Evolutionary conservation across 2,797 vertebrate genomes (phyloP), one percentile per base, ranked within the genome.

Genomic region (Trachurus trachurus): DNA sequence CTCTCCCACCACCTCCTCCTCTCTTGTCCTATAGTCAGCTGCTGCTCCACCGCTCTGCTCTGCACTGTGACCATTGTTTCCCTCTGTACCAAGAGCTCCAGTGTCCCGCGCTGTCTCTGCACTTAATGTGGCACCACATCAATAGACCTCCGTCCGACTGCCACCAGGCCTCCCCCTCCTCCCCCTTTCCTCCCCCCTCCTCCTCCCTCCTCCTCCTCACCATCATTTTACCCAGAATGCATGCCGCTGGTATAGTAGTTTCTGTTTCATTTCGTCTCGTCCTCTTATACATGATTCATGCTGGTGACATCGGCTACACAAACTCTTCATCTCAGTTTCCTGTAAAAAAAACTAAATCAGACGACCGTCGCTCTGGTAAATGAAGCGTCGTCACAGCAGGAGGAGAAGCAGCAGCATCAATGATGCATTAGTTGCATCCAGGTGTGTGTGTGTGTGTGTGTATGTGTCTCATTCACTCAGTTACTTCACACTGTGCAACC

Each of bases 41-140:
- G 86, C 77, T 80, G 26, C 26, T 26, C 65, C 40, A 62, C 66
- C 82, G 77, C 34, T 29, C 50, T 79, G 75, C 26, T 1, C 26
- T 26, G n/a, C n/a, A 72, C 73, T 78, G 76, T 83, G 77, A 6
- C 69, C 67, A 77, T 93, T 93, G 88, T 90, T 68, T 52, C 39
- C 72, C 29, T 81, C 80, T 26, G 88, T 94, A 92, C 93, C 90
- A 91, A 84, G 90, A 90, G 76, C 73, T 66, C 59, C 80, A 89
- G 77, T 91, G 66, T 88, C 68, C 74, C 71, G 29, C n/a, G 57
- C 83, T 52, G 65, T 84, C 80, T 63, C 85, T 34, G 61, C 78
- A 86, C 84, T 81, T 82, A 49, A 87, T 87, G 84, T 50, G 57
- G 71, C 44, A 42, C 9, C 6, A 44, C 81, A 80, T 87, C 89